Base-by-base conservation (phyloP, 2,888 invertebrate genomes). In the Coremacera marginata region DNA sequence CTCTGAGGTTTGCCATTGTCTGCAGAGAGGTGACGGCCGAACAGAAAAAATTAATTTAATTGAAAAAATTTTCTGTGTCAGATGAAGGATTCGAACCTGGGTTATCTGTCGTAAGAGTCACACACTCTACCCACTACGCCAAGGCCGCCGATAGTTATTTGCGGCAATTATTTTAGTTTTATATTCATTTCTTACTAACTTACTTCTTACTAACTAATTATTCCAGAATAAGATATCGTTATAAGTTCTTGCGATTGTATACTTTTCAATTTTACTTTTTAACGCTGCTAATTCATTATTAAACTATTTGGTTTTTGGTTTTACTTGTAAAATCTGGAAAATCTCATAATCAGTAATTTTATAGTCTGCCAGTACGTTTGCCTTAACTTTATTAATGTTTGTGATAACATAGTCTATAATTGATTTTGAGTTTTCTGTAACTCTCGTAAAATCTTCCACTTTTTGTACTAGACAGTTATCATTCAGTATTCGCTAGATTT, bases 351-450 rank as follows among this genome's bases (percentile, higher is more conserved):
- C 65, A 8, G 65, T 11, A 27, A 65, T 65, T 65, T 65, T 65
- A 31, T 65, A 27, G 31, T 34, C 16, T 65, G 27, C 4, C 5
- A 27, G 8, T 31, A 31, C 16, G 31, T 65, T 62, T 25, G 27
- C 25, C 8, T 62, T 62, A 3, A 62, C 0, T 22, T 62, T 62
- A 3, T 62, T 14, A 5, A 65, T 31, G 37, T 75, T 76, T 49
- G 76, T 76, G n/a, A 76, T 34, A 25, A 62, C 34, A 25, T 76
- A 44, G 14, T 76, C 70, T 9, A 76, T 52, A 22, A 52, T 25
- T 55, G 77, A 72, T 19, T 70, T 77, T 14, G 73, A 70, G 14
- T 25, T 14, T 70, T 57, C 3, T 2, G 77, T 74, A 44, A 74
- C 49, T 68, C 57, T 75, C 0, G 75, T 62, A 16, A 34, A 51